Conservation (phyloP, 2,888 invertebrate species). For the Taenaris catops region DNA sequence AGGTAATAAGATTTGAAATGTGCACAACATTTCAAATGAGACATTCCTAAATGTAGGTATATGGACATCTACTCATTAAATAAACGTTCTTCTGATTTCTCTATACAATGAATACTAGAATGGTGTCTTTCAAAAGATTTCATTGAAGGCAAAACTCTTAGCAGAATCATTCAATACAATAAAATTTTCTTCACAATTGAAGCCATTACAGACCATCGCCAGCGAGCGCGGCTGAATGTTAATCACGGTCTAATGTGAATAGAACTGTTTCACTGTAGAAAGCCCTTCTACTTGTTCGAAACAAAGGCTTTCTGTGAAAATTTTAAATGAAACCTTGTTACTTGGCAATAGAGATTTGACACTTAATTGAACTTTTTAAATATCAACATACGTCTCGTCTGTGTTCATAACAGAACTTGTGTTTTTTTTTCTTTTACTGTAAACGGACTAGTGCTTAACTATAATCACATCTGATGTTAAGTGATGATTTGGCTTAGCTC, state of each 20-base stretch:
- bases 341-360: background rate
- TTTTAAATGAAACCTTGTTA: conserved; percentile 13
- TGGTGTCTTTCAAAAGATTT: conserved; percentile 47
- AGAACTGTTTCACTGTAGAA: conserved; percentile 66
- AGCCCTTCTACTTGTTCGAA: conserved; percentile 42
- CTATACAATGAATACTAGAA: conserved; percentile 39
- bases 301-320: conserved; percentile 34
- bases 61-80: no score
- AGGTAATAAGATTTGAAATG: no score
- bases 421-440: no score
- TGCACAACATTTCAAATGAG: no score
- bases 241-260: conserved; percentile 68
- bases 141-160: conserved; percentile 43
- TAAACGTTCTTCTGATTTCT: no score
- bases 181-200: conserved; percentile 77
- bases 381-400: no score
- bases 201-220: conserved; percentile 68
- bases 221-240: conserved; percentile 60
- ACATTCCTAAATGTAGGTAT: no score
- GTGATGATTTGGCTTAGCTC: no score
- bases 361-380: background rate
- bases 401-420: no score
- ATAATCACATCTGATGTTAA: no score
- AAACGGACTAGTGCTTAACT: no score
- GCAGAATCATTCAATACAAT: conserved; percentile 68